phyloP scores from a whole-genome alignment of 2,888 invertebrate genomes.

The Drosophila neonasuta region DNA sequence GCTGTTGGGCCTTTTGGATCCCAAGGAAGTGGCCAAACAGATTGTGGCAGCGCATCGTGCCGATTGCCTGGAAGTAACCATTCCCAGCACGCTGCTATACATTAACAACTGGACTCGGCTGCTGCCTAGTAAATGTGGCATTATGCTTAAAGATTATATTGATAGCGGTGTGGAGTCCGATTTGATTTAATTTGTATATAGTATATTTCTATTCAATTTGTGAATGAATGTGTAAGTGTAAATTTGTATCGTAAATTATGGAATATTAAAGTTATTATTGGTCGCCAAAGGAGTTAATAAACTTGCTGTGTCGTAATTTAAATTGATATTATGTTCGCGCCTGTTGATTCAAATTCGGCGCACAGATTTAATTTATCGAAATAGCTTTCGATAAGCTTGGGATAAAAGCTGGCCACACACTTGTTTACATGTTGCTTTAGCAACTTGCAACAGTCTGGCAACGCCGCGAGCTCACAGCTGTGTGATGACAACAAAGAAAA shows the following conservation, averaged over 20 bases:
- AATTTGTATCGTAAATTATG: constrained; percentile 20
- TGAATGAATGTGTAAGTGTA: constrained; percentile 9
- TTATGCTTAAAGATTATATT: constrained; percentile 85
- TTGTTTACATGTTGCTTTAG: constrained; percentile 21
- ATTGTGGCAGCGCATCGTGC: constrained; percentile 88
- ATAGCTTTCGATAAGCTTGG: neutral
- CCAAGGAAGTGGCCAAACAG: constrained; percentile 86
- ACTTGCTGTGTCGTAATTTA: neutral
- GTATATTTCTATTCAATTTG: neutral
- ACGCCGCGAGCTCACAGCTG: constrained; percentile 29
- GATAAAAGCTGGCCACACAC: constrained; percentile 18
- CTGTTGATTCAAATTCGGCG: neutral
- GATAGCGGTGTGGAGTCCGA: constrained; percentile 87
- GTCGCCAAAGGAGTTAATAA: constrained; percentile 1
- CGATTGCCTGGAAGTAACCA: constrained; percentile 85
- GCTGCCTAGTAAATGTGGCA: constrained; percentile 84
- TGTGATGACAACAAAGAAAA: constrained; percentile 62
- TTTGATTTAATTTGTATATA: constrained; percentile 48
- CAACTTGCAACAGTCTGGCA: constrained; percentile 24
- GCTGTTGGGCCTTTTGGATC: constrained; percentile 86
- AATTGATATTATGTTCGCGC: neutral
- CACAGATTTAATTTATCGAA: neutral
- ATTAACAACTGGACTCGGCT: constrained; percentile 85
- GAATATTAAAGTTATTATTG: constrained; percentile 43
- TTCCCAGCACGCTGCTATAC: constrained; percentile 85